These are phyloP conservation scores for Geotrupes spiniger DNA, from an alignment of 2,888 invertebrate species.

Conservation along the genomic window DNA sequence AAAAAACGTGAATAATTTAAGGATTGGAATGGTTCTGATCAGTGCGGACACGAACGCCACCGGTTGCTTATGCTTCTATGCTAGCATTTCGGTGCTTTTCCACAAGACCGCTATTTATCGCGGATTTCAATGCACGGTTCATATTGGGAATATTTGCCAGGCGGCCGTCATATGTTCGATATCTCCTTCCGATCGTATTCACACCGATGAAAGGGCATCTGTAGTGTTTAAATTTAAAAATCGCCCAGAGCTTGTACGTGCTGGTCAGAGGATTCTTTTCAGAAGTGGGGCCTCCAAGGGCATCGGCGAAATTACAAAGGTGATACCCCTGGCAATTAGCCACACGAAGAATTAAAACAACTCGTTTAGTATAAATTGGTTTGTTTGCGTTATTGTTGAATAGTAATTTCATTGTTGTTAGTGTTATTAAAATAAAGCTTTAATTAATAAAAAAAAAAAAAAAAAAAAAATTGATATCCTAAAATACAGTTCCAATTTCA, in stretches of 20 bases:
- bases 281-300: constrained; percentile 84
- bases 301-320: constrained; percentile 77
- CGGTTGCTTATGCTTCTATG: constrained; percentile 58
- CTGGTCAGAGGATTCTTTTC: constrained; percentile 76
- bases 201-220: constrained; percentile 82
- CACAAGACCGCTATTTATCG: constrained; percentile 81
- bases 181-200: constrained; percentile 61
- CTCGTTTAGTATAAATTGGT: too few relatives aligned
- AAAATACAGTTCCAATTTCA: too few relatives aligned
- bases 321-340: constrained; percentile 55
- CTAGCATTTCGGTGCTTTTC: constrained; percentile 83
- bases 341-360: too few relatives aligned
- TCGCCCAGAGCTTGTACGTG: constrained; percentile 84
- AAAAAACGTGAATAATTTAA: constrained; percentile 58
- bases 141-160: constrained; percentile 93
- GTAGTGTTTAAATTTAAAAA: constrained; percentile 86
- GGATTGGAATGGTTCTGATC: constrained; percentile 85
- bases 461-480: too few relatives aligned
- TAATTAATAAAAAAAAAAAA: too few relatives aligned
- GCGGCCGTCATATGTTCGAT: constrained; percentile 85
- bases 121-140: constrained; percentile 89
- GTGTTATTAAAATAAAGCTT: too few relatives aligned
- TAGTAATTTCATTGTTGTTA: too few relatives aligned
- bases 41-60: constrained; percentile 52
- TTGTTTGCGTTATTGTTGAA: too few relatives aligned